A percentile compares a stretch with the other conserved stretches of the same genome.
Conservation (phyloP, 2,888 invertebrate species). For the Prostheceraeus crozeri region DNA sequence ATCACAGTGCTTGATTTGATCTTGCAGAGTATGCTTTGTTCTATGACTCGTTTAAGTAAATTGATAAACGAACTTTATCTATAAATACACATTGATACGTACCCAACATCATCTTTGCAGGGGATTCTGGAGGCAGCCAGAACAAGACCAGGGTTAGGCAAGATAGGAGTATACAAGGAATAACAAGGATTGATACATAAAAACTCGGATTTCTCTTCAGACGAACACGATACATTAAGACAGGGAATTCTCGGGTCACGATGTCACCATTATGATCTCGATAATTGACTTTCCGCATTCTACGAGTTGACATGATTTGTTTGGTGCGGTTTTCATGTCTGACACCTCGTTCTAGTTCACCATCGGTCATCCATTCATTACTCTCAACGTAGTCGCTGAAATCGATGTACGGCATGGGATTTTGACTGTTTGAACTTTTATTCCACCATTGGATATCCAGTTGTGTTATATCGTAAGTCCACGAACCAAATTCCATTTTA, state of each 20-base stretch:
- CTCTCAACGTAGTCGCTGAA: conserved; percentile 32
- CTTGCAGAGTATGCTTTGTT: no score
- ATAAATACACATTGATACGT: conserved; percentile 9
- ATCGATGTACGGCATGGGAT: conserved; percentile 34
- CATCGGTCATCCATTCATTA: conserved; percentile 36
- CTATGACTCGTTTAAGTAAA: no score
- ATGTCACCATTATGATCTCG: conserved; percentile 4
- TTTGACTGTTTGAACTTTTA: not conserved
- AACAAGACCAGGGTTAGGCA: conserved; percentile 57
- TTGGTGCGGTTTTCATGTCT: conserved; percentile 3
- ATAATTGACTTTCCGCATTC: not conserved
- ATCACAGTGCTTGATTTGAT: no score
- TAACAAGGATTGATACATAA: conserved; percentile 56
- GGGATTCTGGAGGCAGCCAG: conserved; percentile 58
- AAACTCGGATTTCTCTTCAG: conserved; percentile 43
- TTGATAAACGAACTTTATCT: no score
- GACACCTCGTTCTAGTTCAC: conserved; percentile 18
- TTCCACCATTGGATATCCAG: conserved; percentile 35
- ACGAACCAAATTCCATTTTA: conserved; percentile 42
- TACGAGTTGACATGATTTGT: conserved; percentile 20
- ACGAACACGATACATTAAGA: conserved; percentile 30
- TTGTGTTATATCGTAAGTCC: conserved; percentile 41
- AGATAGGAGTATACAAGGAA: conserved; percentile 57
- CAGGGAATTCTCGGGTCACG: conserved; percentile 22
- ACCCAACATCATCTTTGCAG: conserved; percentile 56